Conservation (phyloP, 2,888 invertebrate species). For the Rosalia funebris region DNA sequence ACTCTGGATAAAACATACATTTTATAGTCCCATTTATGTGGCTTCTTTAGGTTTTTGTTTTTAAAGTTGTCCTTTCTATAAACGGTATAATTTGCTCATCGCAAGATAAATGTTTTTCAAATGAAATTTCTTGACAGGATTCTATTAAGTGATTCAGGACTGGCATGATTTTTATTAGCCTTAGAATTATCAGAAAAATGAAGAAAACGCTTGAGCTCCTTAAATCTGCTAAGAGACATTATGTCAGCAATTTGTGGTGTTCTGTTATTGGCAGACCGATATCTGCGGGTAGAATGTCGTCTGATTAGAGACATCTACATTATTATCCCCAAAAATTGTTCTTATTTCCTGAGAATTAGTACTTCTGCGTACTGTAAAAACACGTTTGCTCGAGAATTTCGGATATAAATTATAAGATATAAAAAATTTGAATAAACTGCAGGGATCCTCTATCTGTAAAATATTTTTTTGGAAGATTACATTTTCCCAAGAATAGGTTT, state of each 20-base stretch:
- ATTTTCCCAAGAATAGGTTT: no score
- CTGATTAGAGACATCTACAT: no score
- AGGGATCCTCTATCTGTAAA: slow-evolving; percentile 11
- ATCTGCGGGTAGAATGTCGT: no score
- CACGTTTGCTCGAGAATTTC: slow-evolving; percentile 17
- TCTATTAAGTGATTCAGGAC: neutral
- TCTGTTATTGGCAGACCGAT: no score
- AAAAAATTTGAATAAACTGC: slow-evolving; percentile 25
- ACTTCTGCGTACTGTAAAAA: slow-evolving; percentile 17
- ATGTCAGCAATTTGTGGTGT: no score
- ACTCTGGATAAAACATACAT: slow-evolving; percentile 44
- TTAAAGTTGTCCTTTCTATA: slow-evolving; percentile 25
- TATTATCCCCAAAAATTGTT: slow-evolving; percentile 28
- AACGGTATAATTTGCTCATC: neutral
- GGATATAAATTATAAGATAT: slow-evolving; percentile 4
- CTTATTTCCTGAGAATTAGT: slow-evolving; percentile 13
- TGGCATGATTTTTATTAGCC: no score
- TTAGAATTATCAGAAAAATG: no score
- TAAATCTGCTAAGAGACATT: no score
- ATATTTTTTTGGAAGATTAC: slow-evolving; percentile 13
- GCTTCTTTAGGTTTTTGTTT: slow-evolving; percentile 51
- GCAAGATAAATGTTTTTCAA: slow-evolving; percentile 11
- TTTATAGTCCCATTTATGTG: slow-evolving; percentile 52
- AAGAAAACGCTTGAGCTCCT: no score
- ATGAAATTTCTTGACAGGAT: neutral